Evolutionary conservation across 1,140 invertebrate genomes (phyloP), one percentile per base, ranked within the genome.

Genomic region (Aradophagus sp.): DNA sequence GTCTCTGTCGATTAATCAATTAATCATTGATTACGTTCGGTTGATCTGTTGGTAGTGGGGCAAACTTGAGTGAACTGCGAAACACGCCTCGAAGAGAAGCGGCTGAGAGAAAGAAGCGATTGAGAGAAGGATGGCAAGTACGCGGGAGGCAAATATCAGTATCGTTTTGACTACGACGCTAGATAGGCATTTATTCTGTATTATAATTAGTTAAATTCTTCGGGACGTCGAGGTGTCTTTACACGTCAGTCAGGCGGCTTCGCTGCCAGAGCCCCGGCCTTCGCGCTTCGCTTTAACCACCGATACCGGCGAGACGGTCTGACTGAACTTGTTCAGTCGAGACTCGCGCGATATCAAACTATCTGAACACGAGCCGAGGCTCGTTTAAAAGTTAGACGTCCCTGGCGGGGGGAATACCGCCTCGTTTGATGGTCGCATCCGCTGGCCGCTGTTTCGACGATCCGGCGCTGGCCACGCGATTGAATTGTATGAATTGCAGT

Each of bases 191-290:
- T 86, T 85, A 86, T 85, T 83, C 80, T 81, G 80, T 85, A 85
- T 85, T 85, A 85, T 85, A 86, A 86, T 85, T 86, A 85, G 83
- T 84, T 86, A 84, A 85, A 86, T 85, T 86, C 83, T 86, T 85
- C 81, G 80, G 74, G 81, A 85, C 82, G 79, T 79, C 78, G 75
- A 84, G 82, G 83, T 85, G 83, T 86, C 84, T 85, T 86, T 85
- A 85, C 81, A 85, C 81, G 83, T 85, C 84, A 85, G 76, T 85
- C 82, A 84, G 78, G 72, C 73, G 74, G 79, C 78, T 84, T 84
- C 78, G 82, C 82, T 85, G 79, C 76, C 77, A 84, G 82, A 81
- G n/a, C n/a, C 81, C 80, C 82, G 81, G 80, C 78, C 75, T 76
- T 62, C 75, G 66, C 59, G 59, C 71, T 74, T 72, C 56, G 35